Evolutionary conservation across 2,797 vertebrate genomes (phyloP), one percentile per base, ranked within the genome.

Genomic region (Sebastes oblongus): DNA sequence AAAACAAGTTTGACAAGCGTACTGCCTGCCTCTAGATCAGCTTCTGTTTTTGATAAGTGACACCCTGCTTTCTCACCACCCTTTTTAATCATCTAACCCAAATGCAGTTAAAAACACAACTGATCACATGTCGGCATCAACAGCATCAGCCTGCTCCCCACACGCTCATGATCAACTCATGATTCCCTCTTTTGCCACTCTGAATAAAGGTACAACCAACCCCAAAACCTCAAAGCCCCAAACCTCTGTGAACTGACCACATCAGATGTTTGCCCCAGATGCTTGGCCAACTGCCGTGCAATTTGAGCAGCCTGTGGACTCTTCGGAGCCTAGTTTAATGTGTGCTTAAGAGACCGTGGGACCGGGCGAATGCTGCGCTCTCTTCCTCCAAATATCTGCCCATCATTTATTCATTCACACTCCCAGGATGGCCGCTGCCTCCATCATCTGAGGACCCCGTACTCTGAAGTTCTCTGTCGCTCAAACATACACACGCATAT

Each of bases 341-440:
- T 91, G 93, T 88, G 90, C 90, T 91, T 92, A 91, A 87, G 92
- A 93, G 89, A 92, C 86, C 55, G 5, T 55, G 85, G 87, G 86
- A 88, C 86, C 34, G 4, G 58, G 84, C 30, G 66, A 85, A 84
- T 16, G 70, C 81, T 62, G 73, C 39, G 7, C 69, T 85, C 72
- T 39, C 69, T 87, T 84, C 77, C 80, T 92, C 89, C 87, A 87
- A 88, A 95, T 91, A 93, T 93, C 90, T 87, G 80, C 83, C 86
- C 78, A 96, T 95, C 82, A 94, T 94, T 96, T 95, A 95, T 95
- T 95, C 88, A 95, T 93, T 80, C 58, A 65, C 85, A 80, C 85
- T 91, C 86, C 88, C 91, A 59, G 80, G 92, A 93, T 42, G 84
- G 78, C 79, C 42, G 67, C 84, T 65, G 78, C 82, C 78, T 75